Evolutionary conservation across 2,888 invertebrate species (phyloP).

Genomic region (Ophioninae sp.): DNA sequence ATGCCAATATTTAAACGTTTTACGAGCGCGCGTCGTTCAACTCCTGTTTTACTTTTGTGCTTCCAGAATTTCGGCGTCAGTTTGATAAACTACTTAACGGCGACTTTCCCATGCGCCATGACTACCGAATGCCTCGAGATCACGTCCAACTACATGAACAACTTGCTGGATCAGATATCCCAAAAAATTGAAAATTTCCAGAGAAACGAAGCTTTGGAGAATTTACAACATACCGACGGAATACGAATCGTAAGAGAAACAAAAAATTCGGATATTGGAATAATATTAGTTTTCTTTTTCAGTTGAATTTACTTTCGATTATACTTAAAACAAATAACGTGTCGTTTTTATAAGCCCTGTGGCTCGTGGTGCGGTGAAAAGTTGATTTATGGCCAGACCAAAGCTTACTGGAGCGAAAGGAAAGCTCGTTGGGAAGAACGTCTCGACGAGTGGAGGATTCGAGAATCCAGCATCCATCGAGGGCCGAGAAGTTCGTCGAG

Average conservation of each 20-base stretch:
- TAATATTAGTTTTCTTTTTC: not conserved
- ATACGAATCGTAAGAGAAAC: slow-evolving; percentile 27
- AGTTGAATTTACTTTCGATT: not conserved
- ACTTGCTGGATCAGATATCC: slow-evolving; percentile 64
- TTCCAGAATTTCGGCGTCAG: slow-evolving; percentile 66
- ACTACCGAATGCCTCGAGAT: slow-evolving; percentile 61
- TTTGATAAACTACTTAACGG: slow-evolving; percentile 67
- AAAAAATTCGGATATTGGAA: not conserved
- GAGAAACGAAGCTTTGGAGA: slow-evolving; percentile 55
- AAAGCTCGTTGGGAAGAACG: slow-evolving; percentile 67
- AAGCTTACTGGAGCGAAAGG: slow-evolving; percentile 67
- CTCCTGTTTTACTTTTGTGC: slow-evolving; percentile 1
- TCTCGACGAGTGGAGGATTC: slow-evolving; percentile 62
- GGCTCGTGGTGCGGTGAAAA: slow-evolving; percentile 58
- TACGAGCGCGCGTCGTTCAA: not conserved
- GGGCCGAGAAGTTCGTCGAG: slow-evolving; percentile 51
- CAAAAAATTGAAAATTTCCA: slow-evolving; percentile 69
- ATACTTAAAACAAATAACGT: not conserved
- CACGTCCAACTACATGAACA: slow-evolving; percentile 67
- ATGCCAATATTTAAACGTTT: not conserved
- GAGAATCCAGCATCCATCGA: slow-evolving; percentile 19
- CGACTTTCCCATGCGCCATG: slow-evolving; percentile 66
- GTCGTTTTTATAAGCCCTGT: slow-evolving; percentile 59
- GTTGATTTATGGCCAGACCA: slow-evolving; percentile 66
- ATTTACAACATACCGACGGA: slow-evolving; percentile 14